Evolutionary conservation across 1,140 invertebrate genomes (phyloP).

Genomic region (Drosophila takahashii): DNA sequence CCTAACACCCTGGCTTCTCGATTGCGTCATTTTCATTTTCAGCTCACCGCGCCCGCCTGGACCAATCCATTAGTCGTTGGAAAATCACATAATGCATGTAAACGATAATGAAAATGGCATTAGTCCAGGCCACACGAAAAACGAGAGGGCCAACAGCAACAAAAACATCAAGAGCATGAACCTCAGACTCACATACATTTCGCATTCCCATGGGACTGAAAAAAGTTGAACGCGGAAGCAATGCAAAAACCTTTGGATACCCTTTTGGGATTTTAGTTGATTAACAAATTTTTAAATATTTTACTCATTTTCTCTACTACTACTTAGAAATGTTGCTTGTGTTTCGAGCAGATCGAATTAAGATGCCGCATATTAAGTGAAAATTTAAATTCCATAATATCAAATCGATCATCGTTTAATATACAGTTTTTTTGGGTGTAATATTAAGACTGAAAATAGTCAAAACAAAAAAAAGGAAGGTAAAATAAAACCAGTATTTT

Average conservation of each 20-base stretch:
- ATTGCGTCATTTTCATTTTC: conserved; percentile 68
- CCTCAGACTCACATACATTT: conserved; percentile 54
- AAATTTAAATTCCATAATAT: too few species aligned
- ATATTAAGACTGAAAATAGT: too few species aligned
- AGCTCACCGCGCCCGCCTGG: conserved; percentile 11
- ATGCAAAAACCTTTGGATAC: background rate
- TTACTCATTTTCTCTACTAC: too few species aligned
- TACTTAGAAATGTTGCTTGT: too few species aligned
- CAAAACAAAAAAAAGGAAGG: too few species aligned
- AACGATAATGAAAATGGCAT: conserved; percentile 78
- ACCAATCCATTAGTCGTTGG: conserved; percentile 71
- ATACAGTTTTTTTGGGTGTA: background rate
- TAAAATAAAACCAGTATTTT: background rate
- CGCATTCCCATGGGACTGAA: conserved; percentile 5
- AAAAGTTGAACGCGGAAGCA: background rate
- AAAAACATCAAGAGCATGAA: background rate
- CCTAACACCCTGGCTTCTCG: background rate
- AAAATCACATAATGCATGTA: conserved; percentile 80
- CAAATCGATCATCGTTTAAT: too few species aligned
- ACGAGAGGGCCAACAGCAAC: conserved; percentile 17
- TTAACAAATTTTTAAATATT: too few species aligned
- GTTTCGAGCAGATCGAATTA: too few species aligned
- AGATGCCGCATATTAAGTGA: too few species aligned
- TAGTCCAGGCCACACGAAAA: conserved; percentile 52
- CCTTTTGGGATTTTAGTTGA: too few species aligned